These are phyloP conservation scores for Cavia aperea DNA, from an alignment of 2,113 vertebrate species.

Conservation along the genomic window DNA sequence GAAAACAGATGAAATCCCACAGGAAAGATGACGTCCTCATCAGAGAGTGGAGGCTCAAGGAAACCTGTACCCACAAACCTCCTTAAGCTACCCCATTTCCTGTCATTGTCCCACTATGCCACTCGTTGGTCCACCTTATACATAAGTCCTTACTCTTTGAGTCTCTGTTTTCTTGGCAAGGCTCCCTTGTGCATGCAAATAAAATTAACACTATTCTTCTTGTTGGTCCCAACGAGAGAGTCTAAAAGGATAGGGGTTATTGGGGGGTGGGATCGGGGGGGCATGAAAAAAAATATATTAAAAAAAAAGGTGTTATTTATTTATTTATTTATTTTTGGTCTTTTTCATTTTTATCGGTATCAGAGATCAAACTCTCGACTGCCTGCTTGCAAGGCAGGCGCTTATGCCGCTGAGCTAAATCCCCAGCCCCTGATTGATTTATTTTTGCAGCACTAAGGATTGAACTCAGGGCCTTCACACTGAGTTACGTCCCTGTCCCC, in stretches of 20 bases:
- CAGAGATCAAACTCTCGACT: no score
- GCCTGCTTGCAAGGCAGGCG: no score
- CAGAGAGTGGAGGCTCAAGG: background rate
- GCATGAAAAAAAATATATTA: no score
- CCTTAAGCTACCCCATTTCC: background rate
- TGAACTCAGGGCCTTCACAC: background rate
- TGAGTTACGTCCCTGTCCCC: background rate
- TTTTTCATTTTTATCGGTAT: no score
- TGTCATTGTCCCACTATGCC: background rate
- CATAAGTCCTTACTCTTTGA: background rate
- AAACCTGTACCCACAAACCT: background rate
- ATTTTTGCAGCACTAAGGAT: background rate
- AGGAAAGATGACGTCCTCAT: background rate
- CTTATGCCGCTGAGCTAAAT: no score
- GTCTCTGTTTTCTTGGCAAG: background rate
- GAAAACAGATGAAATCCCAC: background rate
- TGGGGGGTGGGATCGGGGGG: no score
- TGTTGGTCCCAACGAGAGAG: background rate
- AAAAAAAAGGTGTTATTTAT: no score
- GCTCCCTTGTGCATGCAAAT: background rate
- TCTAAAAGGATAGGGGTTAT: background rate
- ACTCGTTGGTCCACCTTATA: background rate
- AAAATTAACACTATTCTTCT: background rate
- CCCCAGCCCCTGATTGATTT: background rate
- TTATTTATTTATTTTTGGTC: no score